A percentile compares a stretch with the other conserved stretches of the same genome.
Conservation (phyloP, 2,797 vertebrate species). For the Arremon aurantiirostris region DNA sequence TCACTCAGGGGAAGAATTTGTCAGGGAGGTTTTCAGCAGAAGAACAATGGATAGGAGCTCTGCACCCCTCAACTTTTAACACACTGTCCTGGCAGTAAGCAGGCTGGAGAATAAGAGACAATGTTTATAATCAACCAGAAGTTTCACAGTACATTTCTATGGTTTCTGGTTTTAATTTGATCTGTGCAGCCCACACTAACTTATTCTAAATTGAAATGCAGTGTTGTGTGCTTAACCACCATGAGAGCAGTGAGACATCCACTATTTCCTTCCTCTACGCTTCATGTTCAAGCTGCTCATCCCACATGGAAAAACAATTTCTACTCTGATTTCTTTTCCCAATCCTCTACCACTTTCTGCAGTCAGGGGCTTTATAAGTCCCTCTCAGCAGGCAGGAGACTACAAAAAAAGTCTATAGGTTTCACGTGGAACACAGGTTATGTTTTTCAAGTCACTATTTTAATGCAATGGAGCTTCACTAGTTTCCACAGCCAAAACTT, state of each 20-base stretch:
- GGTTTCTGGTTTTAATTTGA: background rate
- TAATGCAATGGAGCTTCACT: background rate
- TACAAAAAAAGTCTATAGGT: background rate
- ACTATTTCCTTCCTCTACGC: background rate
- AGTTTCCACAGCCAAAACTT: background rate
- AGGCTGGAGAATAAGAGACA: background rate
- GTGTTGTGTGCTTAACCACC: background rate
- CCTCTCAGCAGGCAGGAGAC: background rate
- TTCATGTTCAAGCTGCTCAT: background rate
- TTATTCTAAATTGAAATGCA: background rate
- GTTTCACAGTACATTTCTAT: background rate
- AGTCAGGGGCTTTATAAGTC: background rate
- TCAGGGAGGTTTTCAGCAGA: background rate
- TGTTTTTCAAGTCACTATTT: background rate
- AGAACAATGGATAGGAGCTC: background rate
- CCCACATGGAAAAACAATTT: background rate
- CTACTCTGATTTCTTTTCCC: background rate
- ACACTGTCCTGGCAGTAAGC: background rate
- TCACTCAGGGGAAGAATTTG: background rate
- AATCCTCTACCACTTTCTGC: background rate
- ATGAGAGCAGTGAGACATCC: background rate
- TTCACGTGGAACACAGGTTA: background rate
- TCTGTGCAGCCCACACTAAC: background rate
- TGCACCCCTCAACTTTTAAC: background rate
- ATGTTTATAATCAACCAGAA: background rate